Evolutionary conservation across 2,888 invertebrate genomes (phyloP), one percentile per base, ranked within the genome.

Genomic region (Drosophila imparisetae): DNA sequence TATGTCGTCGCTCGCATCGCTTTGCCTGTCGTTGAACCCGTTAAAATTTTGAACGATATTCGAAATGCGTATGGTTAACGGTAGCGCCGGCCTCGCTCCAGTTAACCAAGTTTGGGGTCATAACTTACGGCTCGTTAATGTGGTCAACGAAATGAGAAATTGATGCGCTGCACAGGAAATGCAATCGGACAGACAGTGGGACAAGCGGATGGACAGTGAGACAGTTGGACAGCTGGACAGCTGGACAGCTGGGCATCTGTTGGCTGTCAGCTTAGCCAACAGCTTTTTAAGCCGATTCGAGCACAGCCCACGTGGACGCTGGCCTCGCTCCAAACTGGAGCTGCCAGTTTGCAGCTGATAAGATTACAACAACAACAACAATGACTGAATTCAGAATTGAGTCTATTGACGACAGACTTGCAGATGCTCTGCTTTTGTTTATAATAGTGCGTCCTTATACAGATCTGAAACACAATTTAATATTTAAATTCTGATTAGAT

Each of bases 61-160:
- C 55, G n/a, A 38, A 38, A 81, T 40, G 21, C 34, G 42, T 36
- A 42, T 63, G 38, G 3, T 49, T 32, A 65, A 68, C 30, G 61
- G 55, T 60, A 63, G 65, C 66, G 27, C 50, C 54, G 81, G 69
- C 83, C 81, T 85, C 86, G 88, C 83, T 82, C 88, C 29, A 77
- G 52, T 80, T 77, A 80, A 57, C 65, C 65, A 82, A 60, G 60
- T 82, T 82, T 62, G 83, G 83, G 88, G 68, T 87, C 86, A 83
- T 83, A 80, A 78, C 73, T 86, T 65, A 67, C 65, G 84, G 78
- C 83, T 81, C 86, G 83, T 88, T 83, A 83, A 88, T 80, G 81
- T 86, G 88, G 86, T 81, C 81, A 88, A 64, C 75, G 65, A 55
- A 76, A 79, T 80, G 86, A 63, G 81, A 82, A 86, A 78, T 61